phyloP scores from a whole-genome alignment of 2,888 invertebrate species.

The Mimachlamys varia region DNA sequence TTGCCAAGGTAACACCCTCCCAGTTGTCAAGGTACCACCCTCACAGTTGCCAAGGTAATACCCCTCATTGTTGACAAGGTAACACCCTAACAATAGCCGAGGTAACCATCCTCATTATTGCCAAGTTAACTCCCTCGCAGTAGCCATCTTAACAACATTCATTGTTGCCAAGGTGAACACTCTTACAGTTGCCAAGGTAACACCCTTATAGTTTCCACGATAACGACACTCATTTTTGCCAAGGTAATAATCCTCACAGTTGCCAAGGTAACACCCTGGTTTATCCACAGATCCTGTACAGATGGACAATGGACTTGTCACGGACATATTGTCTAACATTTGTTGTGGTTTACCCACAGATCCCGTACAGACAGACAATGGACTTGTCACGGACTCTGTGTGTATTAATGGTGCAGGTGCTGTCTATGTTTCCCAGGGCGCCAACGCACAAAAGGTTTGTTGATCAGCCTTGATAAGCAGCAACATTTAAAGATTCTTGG shows the following conservation, averaged over 20 bases:
- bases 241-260: neutral
- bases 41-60: neutral
- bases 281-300: conserved; percentile 57
- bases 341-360: conserved; percentile 52
- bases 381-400: conserved; percentile 51
- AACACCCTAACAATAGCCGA: too few relatives aligned
- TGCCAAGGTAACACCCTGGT: too few relatives aligned
- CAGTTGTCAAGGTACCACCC: too few relatives aligned
- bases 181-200: neutral
- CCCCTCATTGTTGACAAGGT: neutral
- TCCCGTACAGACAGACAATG: conserved; percentile 52
- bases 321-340: conserved; percentile 38
- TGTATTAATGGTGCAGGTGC: conserved; percentile 61
- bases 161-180: too few relatives aligned
- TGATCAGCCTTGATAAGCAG: neutral
- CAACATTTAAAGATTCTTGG: too few relatives aligned
- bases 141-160: too few relatives aligned
- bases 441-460: conserved; percentile 55
- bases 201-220: too few relatives aligned
- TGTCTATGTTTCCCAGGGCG: conserved; percentile 61
- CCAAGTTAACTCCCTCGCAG: too few relatives aligned
- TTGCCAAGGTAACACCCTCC: neutral
- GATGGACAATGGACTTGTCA: conserved; percentile 50
- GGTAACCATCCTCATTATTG: too few relatives aligned
- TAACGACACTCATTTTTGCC: too few relatives aligned